These are phyloP conservation scores for Momotus momota DNA, from an alignment of 2,797 vertebrate species.

Conservation along the genomic window DNA sequence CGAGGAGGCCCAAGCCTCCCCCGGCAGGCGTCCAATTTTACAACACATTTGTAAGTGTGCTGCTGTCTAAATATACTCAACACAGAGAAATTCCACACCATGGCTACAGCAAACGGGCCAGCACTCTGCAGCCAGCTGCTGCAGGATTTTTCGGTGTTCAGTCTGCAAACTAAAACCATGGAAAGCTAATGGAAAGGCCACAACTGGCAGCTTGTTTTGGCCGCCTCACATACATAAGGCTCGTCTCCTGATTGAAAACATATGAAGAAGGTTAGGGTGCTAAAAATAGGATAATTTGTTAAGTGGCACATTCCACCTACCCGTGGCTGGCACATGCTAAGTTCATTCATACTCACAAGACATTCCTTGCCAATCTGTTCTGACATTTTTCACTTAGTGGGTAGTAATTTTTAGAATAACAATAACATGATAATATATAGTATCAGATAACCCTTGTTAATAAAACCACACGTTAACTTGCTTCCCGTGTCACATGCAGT, in stretches of 20 bases:
- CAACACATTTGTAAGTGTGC: constrained; percentile 72
- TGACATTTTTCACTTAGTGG: not conserved
- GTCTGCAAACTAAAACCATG: constrained; percentile 34
- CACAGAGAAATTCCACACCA: constrained; percentile 82
- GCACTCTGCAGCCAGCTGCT: constrained; percentile 36
- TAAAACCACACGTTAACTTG: not conserved
- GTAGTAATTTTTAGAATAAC: not conserved
- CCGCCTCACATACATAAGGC: not conserved
- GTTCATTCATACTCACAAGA: constrained; percentile 53
- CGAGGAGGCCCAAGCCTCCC: constrained; percentile 49
- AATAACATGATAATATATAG: not conserved
- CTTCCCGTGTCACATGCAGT: not conserved
- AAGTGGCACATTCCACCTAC: constrained; percentile 53
- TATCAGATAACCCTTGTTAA: not conserved
- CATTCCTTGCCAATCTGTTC: not conserved
- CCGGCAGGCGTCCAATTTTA: constrained; percentile 65
- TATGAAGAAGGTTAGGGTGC: constrained; percentile 16
- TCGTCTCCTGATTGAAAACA: constrained; percentile 31
- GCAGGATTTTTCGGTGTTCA: constrained; percentile 17
- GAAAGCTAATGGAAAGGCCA: constrained; percentile 48
- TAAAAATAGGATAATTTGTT: constrained; percentile 67
- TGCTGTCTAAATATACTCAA: constrained; percentile 79
- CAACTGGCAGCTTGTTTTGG: constrained; percentile 34
- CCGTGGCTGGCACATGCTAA: constrained; percentile 24
- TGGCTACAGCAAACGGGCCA: constrained; percentile 58